A percentile compares a stretch with the other conserved stretches of the same genome.
phyloP scores from a whole-genome alignment of 2,113 vertebrate genomes.

The human region DNA sequence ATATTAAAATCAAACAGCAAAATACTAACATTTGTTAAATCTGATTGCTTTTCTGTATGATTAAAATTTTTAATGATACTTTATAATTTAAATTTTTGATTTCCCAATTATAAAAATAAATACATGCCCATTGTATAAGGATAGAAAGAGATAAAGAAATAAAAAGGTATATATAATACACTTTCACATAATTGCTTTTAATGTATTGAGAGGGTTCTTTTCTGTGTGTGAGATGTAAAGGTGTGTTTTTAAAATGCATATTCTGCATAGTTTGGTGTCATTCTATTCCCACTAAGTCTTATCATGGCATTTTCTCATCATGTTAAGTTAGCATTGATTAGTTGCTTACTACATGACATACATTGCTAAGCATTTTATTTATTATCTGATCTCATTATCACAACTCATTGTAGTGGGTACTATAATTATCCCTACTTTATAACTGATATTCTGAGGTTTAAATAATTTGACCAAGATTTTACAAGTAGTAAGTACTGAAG shows the following conservation, averaged over 20 bases:
- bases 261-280: background rate
- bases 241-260: background rate
- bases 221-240: background rate
- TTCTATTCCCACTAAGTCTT: background rate
- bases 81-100: slow-evolving; percentile 25
- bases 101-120: background rate
- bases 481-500: background rate
- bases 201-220: background rate
- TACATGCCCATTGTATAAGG: background rate
- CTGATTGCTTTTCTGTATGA: background rate
- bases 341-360: background rate
- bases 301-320: background rate
- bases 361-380: background rate
- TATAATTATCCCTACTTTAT: background rate
- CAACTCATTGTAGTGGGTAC: background rate
- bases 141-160: background rate
- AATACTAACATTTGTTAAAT: slow-evolving; percentile 41
- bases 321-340: slow-evolving; percentile 6
- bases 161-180: background rate
- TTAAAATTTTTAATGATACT: slow-evolving; percentile 21
- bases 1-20: background rate
- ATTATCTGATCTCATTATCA: background rate
- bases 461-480: background rate
- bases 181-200: slow-evolving; percentile 10
- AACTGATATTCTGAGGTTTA: background rate